These are phyloP conservation scores for Dermolepida albohirtum DNA, from an alignment of 2,888 invertebrate genomes.

Conservation along the genomic window DNA sequence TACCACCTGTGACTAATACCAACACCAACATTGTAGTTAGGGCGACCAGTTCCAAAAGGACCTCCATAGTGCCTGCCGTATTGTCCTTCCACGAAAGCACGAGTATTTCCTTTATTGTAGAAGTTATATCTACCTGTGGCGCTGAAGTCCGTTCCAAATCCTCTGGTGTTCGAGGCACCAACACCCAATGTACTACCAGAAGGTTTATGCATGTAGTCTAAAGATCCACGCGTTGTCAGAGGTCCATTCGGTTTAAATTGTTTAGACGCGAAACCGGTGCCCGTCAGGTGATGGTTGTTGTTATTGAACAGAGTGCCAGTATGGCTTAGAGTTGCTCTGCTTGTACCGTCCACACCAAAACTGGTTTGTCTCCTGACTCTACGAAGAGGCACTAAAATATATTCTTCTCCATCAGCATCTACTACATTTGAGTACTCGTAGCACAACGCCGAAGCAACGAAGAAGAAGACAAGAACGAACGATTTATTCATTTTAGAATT, in stretches of 20 bases:
- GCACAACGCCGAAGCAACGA: too few relatives aligned
- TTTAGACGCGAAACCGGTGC: constrained; percentile 44
- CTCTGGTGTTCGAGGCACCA: too few relatives aligned
- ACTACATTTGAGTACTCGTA: too few relatives aligned
- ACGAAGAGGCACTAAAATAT: too few relatives aligned
- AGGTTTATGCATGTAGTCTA: constrained; percentile 49
- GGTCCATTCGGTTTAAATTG: constrained; percentile 45
- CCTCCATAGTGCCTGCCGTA: constrained; percentile 49
- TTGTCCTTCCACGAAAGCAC: constrained; percentile 41
- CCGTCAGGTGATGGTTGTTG: constrained; percentile 44
- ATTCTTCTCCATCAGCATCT: too few relatives aligned
- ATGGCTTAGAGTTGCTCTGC: constrained; percentile 38
- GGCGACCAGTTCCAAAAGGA: constrained; percentile 30
- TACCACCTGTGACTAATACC: too few relatives aligned
- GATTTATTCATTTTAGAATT: too few relatives aligned
- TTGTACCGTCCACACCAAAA: neutral
- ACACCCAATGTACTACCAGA: constrained; percentile 39
- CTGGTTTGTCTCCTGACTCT: neutral
- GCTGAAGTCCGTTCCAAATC: too few relatives aligned
- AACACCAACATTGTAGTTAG: too few relatives aligned
- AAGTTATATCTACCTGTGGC: constrained; percentile 16
- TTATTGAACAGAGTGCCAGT: constrained; percentile 47
- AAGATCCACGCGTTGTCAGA: constrained; percentile 43
- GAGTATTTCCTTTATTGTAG: constrained; percentile 40
- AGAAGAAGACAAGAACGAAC: too few relatives aligned